phyloP scores from a whole-genome alignment of 2,113 vertebrate genomes.

The Stigmatopora argus region DNA sequence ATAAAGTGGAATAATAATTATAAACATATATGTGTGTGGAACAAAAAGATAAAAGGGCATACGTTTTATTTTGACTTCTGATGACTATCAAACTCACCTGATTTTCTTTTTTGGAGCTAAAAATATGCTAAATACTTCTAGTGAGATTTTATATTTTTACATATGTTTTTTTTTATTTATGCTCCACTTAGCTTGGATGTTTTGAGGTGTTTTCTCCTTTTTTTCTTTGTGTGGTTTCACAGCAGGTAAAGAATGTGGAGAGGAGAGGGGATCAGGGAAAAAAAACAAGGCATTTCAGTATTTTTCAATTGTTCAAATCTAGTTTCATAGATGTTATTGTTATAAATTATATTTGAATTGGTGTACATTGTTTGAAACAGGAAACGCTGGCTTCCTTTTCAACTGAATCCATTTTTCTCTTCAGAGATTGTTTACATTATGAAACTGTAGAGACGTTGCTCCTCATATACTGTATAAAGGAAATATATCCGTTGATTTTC shows the following conservation, averaged over 20 bases:
- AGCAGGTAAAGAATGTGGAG: conserved; percentile 81
- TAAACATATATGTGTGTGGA: conserved; percentile 39
- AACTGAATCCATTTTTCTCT: conserved; percentile 82
- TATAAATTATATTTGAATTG: conserved; percentile 99
- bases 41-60: conserved; percentile 69
- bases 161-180: conserved; percentile 91
- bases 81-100: conserved; percentile 71
- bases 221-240: conserved; percentile 82
- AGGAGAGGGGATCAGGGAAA: conserved; percentile 27
- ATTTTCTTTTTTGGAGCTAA: conserved; percentile 75
- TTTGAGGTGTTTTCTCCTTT: conserved; percentile 79
- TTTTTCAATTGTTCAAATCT: conserved; percentile 99
- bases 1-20: conserved; percentile 14
- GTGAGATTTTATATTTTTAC: conserved; percentile 95
- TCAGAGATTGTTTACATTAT: conserved; percentile 99
- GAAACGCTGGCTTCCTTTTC: conserved; percentile 92
- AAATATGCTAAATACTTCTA: conserved; percentile 77
- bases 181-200: conserved; percentile 84
- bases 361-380: conserved; percentile 94
- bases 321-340: conserved; percentile 99
- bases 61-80: conserved; percentile 67
- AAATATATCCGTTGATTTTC: conserved; percentile 90
- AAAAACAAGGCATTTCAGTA: conserved; percentile 90
- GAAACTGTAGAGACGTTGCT: conserved; percentile 97
- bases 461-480: conserved; percentile 99